Base-by-base conservation (phyloP, 1,140 invertebrate species). In the Drosophila ohnishii region DNA sequence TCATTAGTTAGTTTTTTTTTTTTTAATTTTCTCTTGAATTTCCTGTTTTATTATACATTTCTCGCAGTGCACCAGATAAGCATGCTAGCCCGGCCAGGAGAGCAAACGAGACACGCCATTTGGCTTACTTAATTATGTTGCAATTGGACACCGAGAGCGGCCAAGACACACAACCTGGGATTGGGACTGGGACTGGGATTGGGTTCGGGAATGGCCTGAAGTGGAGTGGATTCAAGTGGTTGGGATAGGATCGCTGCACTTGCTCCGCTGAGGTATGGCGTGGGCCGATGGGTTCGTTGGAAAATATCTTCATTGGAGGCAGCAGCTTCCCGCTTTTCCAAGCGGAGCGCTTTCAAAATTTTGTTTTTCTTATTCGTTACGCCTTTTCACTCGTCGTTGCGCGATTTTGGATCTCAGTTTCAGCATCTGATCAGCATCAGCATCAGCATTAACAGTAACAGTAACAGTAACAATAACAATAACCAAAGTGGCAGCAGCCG, bases 111-210 rank as follows among this genome's bases (percentile, higher is more conserved):
- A 70, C 74, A 59, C 57, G 66, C 62, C 79, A 87, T 79, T 86
- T 87, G 70, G 71, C 67, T 86, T 86, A 86, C 83, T 86, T 86
- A 86, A 86, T 86, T 86, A 86, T 86, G 79, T 86, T 86, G 83
- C 83, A 86, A 86, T 87, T 86, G 75, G 79, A 86, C 80, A 86
- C 64, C 65, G 40, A 44, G 37, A 44, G 62, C 56, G 53, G 61
- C 62, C 72, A 69, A 65, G 37, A 59, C 45, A 58, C 39, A 75
- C 51, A 59, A 59, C 40, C 47, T 63, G 69, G 50, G 22, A 51
- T 39, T 71, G 57, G 37, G 30, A 64, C 7, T 74, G 69, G 61
- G 44, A 56, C 50, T 59, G 58, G 55, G 59, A 45, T 47, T 63
- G 51, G 28, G 56, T 45, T 53, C 56, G 57, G 71, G 44, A 57